Evolutionary conservation across 2,888 invertebrate species (phyloP).

Genomic region (Melangyna quadrimaculata): DNA sequence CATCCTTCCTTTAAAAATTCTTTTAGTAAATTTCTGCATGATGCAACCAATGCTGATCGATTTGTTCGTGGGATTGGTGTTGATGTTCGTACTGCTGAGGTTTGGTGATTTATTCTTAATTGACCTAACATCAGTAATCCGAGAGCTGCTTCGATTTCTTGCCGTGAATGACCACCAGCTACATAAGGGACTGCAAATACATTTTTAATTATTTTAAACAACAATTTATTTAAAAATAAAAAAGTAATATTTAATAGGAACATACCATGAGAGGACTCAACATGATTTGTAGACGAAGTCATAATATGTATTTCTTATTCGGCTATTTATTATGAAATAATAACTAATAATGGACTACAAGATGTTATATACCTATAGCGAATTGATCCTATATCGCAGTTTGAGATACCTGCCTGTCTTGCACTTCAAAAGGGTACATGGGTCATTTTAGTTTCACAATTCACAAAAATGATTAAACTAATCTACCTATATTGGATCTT

Average conservation of each 20-base stretch:
- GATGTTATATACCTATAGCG: neutral
- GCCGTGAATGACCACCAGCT: neutral
- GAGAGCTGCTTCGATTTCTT: constrained; percentile 46
- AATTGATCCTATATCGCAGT: neutral
- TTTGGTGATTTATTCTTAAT: neutral
- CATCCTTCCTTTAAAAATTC: constrained; percentile 49
- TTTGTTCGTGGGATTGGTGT: neutral
- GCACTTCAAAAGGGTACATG: neutral
- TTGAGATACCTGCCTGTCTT: neutral
- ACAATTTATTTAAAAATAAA: neutral
- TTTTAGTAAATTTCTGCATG: constrained; percentile 49
- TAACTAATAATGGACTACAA: neutral
- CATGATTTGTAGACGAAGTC: constrained; percentile 3
- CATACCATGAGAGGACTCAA: constrained; percentile 35
- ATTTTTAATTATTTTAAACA: neutral
- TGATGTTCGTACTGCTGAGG: neutral
- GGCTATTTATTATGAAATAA: neutral
- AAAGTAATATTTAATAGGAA: neutral
- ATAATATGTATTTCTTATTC: neutral
- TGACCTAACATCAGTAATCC: constrained; percentile 47
- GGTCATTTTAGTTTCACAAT: neutral
- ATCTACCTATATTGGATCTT: neutral
- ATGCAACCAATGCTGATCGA: neutral
- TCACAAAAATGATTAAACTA: neutral
- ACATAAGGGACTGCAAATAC: constrained; percentile 28